Evolutionary conservation across 2,797 vertebrate genomes (phyloP), one percentile per base, ranked within the genome.

Genomic region (Steatocranus sp.): DNA sequence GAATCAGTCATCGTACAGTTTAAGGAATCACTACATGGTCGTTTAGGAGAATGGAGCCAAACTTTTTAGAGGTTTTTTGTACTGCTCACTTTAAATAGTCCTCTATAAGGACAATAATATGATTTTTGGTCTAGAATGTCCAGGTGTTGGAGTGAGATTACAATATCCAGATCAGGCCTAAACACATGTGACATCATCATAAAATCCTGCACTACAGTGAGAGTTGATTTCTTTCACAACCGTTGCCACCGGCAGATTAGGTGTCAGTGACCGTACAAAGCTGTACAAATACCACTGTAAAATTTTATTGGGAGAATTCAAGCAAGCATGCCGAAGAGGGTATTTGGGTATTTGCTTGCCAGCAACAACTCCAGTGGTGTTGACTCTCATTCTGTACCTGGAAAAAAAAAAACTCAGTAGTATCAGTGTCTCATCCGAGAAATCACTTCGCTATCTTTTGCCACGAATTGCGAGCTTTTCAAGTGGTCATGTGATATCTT

Each of bases 241-340:
- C 92, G 93, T 90, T 93, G 78, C 56, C 92, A 88, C 85, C 74
- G 83, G 87, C 89, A 82, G 83, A 90, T 80, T 89, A 89, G 90
- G 92, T 94, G 94, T 92, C 92, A 91, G 88, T 88, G 92, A 94
- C 91, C 89, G 92, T 89, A 83, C n/a, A n/a, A n/a, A 89, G 87
- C 49, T 84, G 85, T 80, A 88, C 83, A 85, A 93, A 92, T 91
- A 92, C 85, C 87, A 77, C 91, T 86, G 88, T 90, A 91, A 94
- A 92, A 86, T 92, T 94, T 95, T 91, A 95, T 79, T 83, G 87
- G 86, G 80, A 88, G 86, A 89, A 93, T 89, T 91, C 84, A 82
- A 83, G 85, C 78, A 78, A 81, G 89, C 79, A 41, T 88, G 91
- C 89, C 88, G 90, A 92, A 92, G 74, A 88, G 83, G 81, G 89